Conservation (phyloP, 53 echinoderm and acorn worm species). For the Hippasteria phrygiana region DNA sequence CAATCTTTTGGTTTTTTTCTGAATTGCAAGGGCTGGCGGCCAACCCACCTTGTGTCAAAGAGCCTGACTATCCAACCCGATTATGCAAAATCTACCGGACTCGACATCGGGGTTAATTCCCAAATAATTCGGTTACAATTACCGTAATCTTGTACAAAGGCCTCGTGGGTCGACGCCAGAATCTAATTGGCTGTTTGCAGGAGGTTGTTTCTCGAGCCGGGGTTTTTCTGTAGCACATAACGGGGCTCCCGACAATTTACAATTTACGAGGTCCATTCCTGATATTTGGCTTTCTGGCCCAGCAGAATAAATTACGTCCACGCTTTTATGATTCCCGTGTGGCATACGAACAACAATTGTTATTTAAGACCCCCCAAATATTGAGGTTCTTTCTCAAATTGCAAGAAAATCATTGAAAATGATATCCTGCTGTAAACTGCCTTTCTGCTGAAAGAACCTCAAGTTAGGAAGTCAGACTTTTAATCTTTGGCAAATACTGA, state of each 20-base stretch:
- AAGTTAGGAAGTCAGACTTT: no score
- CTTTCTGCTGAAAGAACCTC: no score
- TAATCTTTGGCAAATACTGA: no score
- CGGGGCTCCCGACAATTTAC: not conserved
- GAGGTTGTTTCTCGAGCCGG: not conserved
- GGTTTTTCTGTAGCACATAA: not conserved
- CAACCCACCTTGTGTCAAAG: not conserved
- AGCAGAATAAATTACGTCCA: constrained; percentile 1
- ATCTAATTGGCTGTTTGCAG: not conserved
- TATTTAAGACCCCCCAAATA: constrained; percentile 1
- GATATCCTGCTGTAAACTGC: no score
- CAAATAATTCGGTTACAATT: constrained; percentile 50
- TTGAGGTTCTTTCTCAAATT: not conserved
- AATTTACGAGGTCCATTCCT: constrained; percentile 17
- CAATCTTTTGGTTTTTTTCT: no score
- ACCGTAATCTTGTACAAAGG: constrained; percentile 14
- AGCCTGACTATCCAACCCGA: not conserved
- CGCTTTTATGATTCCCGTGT: not conserved
- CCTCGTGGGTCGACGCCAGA: constrained; percentile 8
- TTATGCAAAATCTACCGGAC: constrained; percentile 3
- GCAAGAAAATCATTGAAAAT: no score
- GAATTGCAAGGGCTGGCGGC: not conserved
- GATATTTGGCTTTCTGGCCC: constrained; percentile 14
- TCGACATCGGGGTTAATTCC: constrained; percentile 48
- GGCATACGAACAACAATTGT: not conserved